Conservation (phyloP, 2,888 invertebrate genomes). For the Leptogaster cylindrica region DNA sequence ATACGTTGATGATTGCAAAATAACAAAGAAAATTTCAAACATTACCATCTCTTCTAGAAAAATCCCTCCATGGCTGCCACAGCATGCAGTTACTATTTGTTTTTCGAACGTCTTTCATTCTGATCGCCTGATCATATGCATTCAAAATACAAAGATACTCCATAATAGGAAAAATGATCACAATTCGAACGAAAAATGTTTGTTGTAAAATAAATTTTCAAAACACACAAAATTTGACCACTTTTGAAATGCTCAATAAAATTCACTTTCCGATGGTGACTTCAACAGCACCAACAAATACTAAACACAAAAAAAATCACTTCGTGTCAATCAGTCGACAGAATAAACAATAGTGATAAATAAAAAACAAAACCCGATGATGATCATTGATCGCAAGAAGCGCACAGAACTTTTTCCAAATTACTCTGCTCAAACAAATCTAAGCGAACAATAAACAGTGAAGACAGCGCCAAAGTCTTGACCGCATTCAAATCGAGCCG, state of each 20-base stretch:
- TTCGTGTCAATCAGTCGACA: background rate
- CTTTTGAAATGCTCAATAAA: too few species aligned
- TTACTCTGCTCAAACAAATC: too few species aligned
- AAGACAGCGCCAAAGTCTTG: constrained; percentile 6
- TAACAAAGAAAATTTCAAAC: background rate
- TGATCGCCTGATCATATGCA: constrained; percentile 55
- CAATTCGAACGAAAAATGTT: background rate
- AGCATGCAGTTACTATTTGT: constrained; percentile 48
- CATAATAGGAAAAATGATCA: constrained; percentile 50
- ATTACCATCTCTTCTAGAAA: constrained; percentile 51
- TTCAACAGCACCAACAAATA: too few species aligned
- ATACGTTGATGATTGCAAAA: too few species aligned
- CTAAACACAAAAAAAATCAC: too few species aligned
- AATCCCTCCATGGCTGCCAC: constrained; percentile 61
- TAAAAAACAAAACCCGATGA: background rate
- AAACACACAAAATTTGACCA: too few species aligned
- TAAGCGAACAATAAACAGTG: too few species aligned
- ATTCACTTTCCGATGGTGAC: too few species aligned
- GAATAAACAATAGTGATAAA: background rate
- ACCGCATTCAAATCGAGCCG: constrained; percentile 24
- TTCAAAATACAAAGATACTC: constrained; percentile 58
- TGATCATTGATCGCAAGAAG: too few species aligned
- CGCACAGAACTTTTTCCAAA: too few species aligned
- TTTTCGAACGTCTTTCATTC: constrained; percentile 42
- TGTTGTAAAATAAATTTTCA: too few species aligned